phyloP scores from a whole-genome alignment of 2,888 invertebrate genomes.

The Mythimna ferrago region DNA sequence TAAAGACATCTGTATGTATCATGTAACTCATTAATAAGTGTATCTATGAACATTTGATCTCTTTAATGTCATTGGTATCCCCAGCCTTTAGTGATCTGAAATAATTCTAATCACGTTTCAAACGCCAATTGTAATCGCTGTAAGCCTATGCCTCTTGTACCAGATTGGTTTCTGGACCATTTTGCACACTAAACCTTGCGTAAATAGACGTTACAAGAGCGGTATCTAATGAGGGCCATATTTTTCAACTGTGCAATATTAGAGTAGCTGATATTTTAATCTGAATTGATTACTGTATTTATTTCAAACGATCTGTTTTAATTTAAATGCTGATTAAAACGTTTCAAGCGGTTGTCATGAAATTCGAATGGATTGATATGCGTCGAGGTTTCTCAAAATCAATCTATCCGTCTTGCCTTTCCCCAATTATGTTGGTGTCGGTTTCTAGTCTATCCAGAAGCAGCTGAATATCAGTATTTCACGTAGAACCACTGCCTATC shows the following conservation, averaged over 20 bases:
- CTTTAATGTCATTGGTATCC: no score
- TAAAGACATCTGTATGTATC: no score
- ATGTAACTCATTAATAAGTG: no score
- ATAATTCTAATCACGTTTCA: background rate
- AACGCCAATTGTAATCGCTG: slow-evolving; percentile 31
- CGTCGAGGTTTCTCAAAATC: background rate
- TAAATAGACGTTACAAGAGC: slow-evolving; percentile 57
- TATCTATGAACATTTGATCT: no score
- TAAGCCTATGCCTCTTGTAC: slow-evolving; percentile 44
- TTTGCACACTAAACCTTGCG: slow-evolving; percentile 54
- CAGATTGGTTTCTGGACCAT: slow-evolving; percentile 62
- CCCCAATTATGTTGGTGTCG: no score
- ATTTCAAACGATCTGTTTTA: slow-evolving; percentile 7
- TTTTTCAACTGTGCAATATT: slow-evolving; percentile 41
- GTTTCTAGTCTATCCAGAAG: no score
- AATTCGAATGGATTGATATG: background rate
- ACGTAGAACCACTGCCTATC: no score
- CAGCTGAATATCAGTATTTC: no score
- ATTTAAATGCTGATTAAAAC: slow-evolving; percentile 5
- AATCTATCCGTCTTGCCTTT: background rate
- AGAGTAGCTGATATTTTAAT: slow-evolving; percentile 40
- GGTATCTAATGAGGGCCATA: slow-evolving; percentile 53
- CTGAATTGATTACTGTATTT: slow-evolving; percentile 32
- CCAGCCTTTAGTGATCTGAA: background rate
- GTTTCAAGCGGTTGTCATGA: background rate